phyloP scores from a whole-genome alignment of 2,888 invertebrate genomes.

The Pristionchus exspectatus region DNA sequence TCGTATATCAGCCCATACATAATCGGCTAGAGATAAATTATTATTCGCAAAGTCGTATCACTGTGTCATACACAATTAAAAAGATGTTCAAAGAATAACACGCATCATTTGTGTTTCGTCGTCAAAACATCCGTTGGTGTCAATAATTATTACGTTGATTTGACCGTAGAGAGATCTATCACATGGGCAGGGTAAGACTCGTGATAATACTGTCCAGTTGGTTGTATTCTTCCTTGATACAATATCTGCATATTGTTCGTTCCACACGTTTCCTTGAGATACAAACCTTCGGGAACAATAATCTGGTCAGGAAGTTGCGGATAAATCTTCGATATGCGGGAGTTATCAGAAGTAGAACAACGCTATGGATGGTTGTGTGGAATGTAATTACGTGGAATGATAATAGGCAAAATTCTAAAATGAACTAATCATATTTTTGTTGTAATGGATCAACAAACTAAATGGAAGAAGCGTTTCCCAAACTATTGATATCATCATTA shows the following conservation, averaged over 20 bases:
- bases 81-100: no score
- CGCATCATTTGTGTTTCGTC: no score
- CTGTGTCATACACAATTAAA: no score
- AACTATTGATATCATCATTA: not conserved
- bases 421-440: not conserved
- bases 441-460: not conserved
- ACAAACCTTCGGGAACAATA: not conserved
- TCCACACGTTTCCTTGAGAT: not conserved
- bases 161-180: no score
- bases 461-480: not conserved
- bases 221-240: conserved; percentile 6
- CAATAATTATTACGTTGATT: no score
- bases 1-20: no score
- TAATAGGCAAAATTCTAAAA: not conserved
- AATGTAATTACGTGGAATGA: not conserved
- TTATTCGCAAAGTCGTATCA: no score
- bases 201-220: not conserved
- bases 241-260: not conserved
- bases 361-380: not conserved
- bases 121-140: no score
- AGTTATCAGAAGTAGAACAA: not conserved
- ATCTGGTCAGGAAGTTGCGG: not conserved
- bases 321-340: not conserved
- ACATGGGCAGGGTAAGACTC: not conserved
- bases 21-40: no score